These are phyloP conservation scores for Cariama cristata DNA, from an alignment of 2,113 vertebrate species.

Conservation along the genomic window DNA sequence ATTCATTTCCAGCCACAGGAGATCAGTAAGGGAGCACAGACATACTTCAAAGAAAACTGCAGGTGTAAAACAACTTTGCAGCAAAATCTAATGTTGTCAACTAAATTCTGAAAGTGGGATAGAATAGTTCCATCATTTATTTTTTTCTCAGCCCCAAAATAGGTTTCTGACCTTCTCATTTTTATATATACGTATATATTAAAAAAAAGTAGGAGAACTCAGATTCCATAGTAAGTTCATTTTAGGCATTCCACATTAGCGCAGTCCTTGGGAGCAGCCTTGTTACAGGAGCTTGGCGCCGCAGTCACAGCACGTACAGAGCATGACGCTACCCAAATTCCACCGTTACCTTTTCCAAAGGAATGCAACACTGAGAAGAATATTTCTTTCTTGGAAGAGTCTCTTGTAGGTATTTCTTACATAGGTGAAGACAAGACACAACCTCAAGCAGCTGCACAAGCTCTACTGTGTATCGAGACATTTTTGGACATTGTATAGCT, in stretches of 20 bases:
- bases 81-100: background rate
- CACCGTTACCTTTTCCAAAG: background rate
- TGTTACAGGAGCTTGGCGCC: background rate
- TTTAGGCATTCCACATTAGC: background rate
- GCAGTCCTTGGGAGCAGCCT: background rate
- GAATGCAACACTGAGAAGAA: background rate
- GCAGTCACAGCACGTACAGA: background rate
- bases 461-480: background rate
- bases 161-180: background rate
- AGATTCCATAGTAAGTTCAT: background rate
- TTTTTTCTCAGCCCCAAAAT: background rate
- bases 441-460: background rate
- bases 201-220: background rate
- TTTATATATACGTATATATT: background rate
- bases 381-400: background rate
- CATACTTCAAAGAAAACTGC: background rate
- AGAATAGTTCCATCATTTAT: background rate
- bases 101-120: background rate
- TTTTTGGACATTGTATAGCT: background rate
- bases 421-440: background rate
- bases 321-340: rapidly evolving
- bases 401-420: background rate
- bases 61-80: background rate
- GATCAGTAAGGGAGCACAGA: background rate
- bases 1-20: background rate